Evolutionary conservation across 2,113 vertebrate species (phyloP).

Genomic region (Hemibagrus wyckioides): DNA sequence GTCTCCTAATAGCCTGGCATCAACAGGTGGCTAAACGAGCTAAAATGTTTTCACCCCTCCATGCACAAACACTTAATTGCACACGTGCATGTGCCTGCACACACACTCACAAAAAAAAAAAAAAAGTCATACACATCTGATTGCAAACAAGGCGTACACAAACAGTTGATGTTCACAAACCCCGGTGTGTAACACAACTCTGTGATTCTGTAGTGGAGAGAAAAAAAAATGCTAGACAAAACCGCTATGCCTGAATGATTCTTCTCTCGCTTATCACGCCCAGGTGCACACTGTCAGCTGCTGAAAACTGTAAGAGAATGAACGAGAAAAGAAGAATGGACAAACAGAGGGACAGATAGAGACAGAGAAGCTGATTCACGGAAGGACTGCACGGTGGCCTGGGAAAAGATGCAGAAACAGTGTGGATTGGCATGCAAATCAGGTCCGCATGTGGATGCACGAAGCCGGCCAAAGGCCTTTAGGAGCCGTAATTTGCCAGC

Average conservation of each 20-base stretch:
- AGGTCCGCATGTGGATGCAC: constrained; percentile 59
- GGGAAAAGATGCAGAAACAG: constrained; percentile 49
- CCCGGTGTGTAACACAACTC: constrained; percentile 6
- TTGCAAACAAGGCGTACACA: constrained; percentile 33
- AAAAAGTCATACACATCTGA: constrained; percentile 16
- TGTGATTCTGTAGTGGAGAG: not conserved
- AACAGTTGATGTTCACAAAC: constrained; percentile 31
- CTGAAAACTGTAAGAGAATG: not conserved
- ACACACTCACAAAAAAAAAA: constrained; percentile 1
- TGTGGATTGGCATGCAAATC: constrained; percentile 72
- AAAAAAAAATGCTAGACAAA: not conserved
- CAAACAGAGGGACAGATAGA: constrained; percentile 31
- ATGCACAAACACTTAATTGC: constrained; percentile 35
- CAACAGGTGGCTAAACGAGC: constrained; percentile 65
- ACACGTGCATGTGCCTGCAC: constrained; percentile 16
- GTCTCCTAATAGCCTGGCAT: constrained; percentile 43
- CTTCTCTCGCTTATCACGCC: constrained; percentile 25
- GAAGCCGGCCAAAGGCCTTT: constrained; percentile 46
- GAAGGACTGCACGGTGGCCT: constrained; percentile 42
- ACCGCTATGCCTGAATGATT: constrained; percentile 17
- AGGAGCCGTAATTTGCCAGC: constrained; percentile 65
- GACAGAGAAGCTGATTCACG: constrained; percentile 51
- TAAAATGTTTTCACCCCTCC: constrained; percentile 35
- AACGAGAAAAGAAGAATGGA: constrained; percentile 5
- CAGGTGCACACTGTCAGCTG: constrained; percentile 52